Conservation (phyloP, 2,888 invertebrate species). For the Abscondita cerata region DNA sequence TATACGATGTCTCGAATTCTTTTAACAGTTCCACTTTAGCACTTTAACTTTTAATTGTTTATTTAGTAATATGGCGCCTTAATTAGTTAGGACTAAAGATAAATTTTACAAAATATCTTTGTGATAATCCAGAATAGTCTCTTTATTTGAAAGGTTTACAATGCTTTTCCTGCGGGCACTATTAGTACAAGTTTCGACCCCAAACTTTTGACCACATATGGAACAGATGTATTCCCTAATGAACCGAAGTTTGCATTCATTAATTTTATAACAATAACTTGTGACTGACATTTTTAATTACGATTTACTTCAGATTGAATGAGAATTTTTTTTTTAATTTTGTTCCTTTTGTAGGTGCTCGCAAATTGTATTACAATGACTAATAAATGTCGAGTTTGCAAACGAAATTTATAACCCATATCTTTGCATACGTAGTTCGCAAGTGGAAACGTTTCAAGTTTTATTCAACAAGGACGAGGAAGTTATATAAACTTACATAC, state of each 20-base stretch:
- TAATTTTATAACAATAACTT: constrained; percentile 30
- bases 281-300: constrained; percentile 30
- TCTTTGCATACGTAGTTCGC: constrained; percentile 34
- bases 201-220: constrained; percentile 37
- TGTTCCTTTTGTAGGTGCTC: no score
- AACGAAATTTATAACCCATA: constrained; percentile 17
- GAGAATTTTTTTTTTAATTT: no score
- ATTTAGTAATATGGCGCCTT: no score
- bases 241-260: constrained; percentile 37
- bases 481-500: constrained; percentile 54
- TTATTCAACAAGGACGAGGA: constrained; percentile 45
- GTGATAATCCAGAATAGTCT: constrained; percentile 15
- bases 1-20: no score
- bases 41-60: no score
- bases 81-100: no score
- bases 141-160: constrained; percentile 21
- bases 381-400: constrained; percentile 7
- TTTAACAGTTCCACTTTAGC: no score
- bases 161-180: constrained; percentile 29
- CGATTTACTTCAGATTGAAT: constrained; percentile 3
- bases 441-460: constrained; percentile 32
- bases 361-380: background rate
- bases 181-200: constrained; percentile 30
- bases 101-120: constrained; percentile 18
- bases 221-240: constrained; percentile 38